Evolutionary conservation across 2,113 vertebrate species (phyloP), one percentile per base, ranked within the genome.

Genomic region (Podarcis raffonei): DNA sequence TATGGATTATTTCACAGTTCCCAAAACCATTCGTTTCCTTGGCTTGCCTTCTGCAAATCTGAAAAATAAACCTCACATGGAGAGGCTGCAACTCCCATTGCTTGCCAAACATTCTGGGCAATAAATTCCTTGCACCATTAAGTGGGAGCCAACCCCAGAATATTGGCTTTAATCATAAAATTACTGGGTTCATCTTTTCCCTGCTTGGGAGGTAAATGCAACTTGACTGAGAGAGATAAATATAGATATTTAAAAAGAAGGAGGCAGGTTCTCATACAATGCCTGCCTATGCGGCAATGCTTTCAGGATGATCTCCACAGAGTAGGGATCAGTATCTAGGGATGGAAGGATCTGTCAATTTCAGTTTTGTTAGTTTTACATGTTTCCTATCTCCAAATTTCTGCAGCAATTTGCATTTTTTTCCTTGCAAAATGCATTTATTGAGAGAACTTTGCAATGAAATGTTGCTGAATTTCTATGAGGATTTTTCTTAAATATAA

Each of bases 1-100:
- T 90, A 87, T 76, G 91, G 93, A 93, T 95, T 94, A 86, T 86
- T 94, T 91, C 85, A 79, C 48, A 86, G 71, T 90, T 93, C 37
- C 92, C 35, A 9, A 87, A 91, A 27, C 42, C 80, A 85, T 92
- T 93, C 0, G 0, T 93, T 94, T 94, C 90, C 91, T 90, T 84
- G 88, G 57, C 85, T 72, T 75, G 66, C 85, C 76, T 89, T 81
- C 82, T 77, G 91, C 59, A 48, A 94, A 93, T 0, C 6, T 87
- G 88, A 90, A 94, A 92, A 94, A 92, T 86, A 93, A 92, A 92
- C 89, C 78, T 32, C 25, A 5, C 9, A 68, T 23, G n/a, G 18
- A 79, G 82, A 89, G 81, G 35, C 0, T 62, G 6, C 85, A 90
- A 88, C 85, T 94, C 90, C 22, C 18, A 4, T 68, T 82, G 91